Base-by-base conservation (phyloP, 2,113 vertebrate species). In the Dascyllus trimaculatus region DNA sequence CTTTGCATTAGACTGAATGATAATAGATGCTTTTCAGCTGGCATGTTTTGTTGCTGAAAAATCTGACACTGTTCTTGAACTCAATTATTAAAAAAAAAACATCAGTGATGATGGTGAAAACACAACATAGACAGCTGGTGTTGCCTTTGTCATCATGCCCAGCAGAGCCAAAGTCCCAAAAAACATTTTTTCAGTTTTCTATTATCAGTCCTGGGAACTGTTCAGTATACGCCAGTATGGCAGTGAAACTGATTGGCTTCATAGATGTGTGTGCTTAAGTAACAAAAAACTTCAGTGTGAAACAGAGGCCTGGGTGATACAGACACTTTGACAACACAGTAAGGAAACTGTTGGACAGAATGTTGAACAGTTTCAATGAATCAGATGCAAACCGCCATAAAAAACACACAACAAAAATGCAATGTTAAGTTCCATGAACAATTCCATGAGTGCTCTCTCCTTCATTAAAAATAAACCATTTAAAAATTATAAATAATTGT, bases 121-220 rank as follows among this genome's bases (percentile, higher is more conserved):
- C 4, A 22, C 19, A 4, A 38, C 18, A 61, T 22, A 43, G 14
- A n/a, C 58, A 43, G 21, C 24, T 6, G 40, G 46, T 38, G 9
- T 45, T 32, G 40, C 7, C 32, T 1, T 9, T 35, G 32, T 38
- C 26, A 24, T 40, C 13, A 35, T 35, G 9, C 4, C 29, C 32
- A 6, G 18, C 13, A 6, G 67, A 49, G 54, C 11, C 17, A 29
- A 43, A 60, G 14, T 35, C 45, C 4, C 17, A 14, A 45, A 38
- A 32, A n/a, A n/a, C n/a, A n/a, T n/a, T n/a, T n/a, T n/a, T n/a
- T n/a, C 7, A 7, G 4, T 48, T 54, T 65, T 60, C 0, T 49
- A 71, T 29, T 26, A 75, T 71, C 46, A 29, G 17, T 65, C 10
- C 17, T 11, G 32, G 38, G 21, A 38, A 58, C 67, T 59, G 45